phyloP scores from a whole-genome alignment of 2,797 vertebrate species.

The Lithobates pipiens region DNA sequence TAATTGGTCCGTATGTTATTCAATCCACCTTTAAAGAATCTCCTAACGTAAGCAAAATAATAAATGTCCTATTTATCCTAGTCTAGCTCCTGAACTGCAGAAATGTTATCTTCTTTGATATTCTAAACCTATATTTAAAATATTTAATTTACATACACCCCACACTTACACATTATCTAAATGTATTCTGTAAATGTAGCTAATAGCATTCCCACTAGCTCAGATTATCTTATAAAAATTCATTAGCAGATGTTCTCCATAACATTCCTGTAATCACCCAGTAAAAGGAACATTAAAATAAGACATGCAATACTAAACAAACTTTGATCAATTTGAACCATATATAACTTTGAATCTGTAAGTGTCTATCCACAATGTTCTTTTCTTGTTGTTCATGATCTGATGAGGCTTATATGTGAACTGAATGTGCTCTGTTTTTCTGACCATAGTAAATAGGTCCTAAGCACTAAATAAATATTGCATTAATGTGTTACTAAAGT shows the following conservation, averaged over 20 bases:
- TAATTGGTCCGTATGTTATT: not conserved
- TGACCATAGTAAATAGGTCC: not conserved
- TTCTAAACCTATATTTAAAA: conserved; percentile 21
- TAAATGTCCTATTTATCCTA: not conserved
- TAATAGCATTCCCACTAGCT: conserved; percentile 43
- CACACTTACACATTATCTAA: conserved; percentile 25
- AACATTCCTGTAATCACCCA: conserved; percentile 45
- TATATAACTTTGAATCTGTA: conserved; percentile 5
- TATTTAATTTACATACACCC: conserved; percentile 25
- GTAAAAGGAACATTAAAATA: conserved; percentile 43
- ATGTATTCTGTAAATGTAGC: conserved; percentile 35
- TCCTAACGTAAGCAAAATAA: not conserved
- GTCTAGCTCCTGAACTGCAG: not conserved
- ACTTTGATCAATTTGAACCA: conserved; percentile 5
- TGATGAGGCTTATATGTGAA: not conserved
- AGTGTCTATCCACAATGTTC: not conserved
- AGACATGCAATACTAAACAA: conserved; percentile 28
- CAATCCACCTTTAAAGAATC: not conserved
- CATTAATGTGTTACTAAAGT: too few relatives aligned
- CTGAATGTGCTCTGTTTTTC: not conserved
- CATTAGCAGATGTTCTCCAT: conserved; percentile 51
- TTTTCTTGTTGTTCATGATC: not conserved
- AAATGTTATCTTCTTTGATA: not conserved
- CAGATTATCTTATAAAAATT: conserved; percentile 52
- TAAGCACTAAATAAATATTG: not conserved